These are phyloP conservation scores for Oreochromis grahami DNA, from an alignment of 2,797 vertebrate genomes.

Conservation along the genomic window DNA sequence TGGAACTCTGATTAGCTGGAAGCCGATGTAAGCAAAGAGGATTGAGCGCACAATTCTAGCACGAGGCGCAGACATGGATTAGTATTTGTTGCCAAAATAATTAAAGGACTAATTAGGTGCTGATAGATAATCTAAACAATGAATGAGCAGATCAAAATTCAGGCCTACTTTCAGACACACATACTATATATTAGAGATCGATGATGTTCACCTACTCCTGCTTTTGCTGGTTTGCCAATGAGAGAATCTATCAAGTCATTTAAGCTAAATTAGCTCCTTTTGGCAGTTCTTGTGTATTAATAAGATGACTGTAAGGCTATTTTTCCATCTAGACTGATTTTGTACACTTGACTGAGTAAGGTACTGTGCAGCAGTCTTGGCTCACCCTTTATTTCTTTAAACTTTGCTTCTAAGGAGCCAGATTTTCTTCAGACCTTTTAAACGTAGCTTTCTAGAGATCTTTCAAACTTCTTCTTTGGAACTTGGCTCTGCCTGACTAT, in stretches of 20 bases:
- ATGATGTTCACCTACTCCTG: not conserved
- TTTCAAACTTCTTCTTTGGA: not conserved
- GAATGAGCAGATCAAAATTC: not conserved
- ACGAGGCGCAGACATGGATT: not conserved
- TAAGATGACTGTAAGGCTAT: not conserved
- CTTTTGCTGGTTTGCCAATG: not conserved
- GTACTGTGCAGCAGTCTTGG: not conserved
- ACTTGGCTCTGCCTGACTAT: rapidly evolving
- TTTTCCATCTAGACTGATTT: not conserved
- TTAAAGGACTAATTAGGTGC: not conserved
- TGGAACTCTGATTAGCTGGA: not conserved
- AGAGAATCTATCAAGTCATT: not conserved
- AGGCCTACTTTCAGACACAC: not conserved
- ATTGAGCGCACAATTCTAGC: not conserved
- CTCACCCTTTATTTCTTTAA: not conserved
- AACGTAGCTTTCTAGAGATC: not conserved
- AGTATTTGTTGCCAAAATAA: not conserved
- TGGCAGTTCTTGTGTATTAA: not conserved
- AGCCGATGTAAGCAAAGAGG: not conserved
- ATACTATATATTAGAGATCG: not conserved
- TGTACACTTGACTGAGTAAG: not conserved
- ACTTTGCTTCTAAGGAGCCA: not conserved
- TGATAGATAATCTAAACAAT: not conserved
- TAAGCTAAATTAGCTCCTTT: not conserved
- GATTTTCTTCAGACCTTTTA: not conserved